Evolutionary conservation across 2,888 invertebrate species (phyloP), one percentile per base, ranked within the genome.

Genomic region (Apotomis capreana): DNA sequence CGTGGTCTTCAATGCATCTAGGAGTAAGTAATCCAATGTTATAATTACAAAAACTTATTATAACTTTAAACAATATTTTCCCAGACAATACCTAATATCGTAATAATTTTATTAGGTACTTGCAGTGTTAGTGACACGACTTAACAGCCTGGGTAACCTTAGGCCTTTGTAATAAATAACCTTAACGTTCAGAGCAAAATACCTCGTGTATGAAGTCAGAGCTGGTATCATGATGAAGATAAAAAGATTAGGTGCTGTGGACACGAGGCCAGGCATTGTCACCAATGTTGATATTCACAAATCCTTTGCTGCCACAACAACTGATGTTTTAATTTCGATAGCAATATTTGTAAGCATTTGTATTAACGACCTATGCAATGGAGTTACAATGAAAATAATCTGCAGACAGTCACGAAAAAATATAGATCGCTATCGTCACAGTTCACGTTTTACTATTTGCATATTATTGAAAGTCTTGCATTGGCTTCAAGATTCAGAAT

Each of bases 231-330:
- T 77, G 80, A 78, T 76, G 78, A 78, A 83, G 83, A 87, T 87
- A 84, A 85, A 83, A 84, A 80, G 82, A 88, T 86, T 82, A 84
- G 83, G 81, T 76, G 76, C 78, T 78, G 78, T 78, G 74, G 72
- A 77, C 70, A 81, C 84, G 83, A 86, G 86, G 87, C 80, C 81
- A 76, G 75, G 81, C 80, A 80, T 83, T 85, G 84, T 85, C 84
- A 83, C 80, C 78, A 77, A 74, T 81, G 78, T 78, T 80, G 76
- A 78, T 73, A 76, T 54, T 80, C 78, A 76, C 76, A 81, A 77
- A 76, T 73, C 74, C 77, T 70, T 77, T 75, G 73, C 40, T 40
- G 76, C 78, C 78, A 75, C 75, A 71, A 70, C 75, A 72, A 69
- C 77, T 70, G 75, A 68, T 79, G 70, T 83, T 84, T 81, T 81